phyloP scores from a whole-genome alignment of 2,113 vertebrate genomes.

The Athene cunicularia region DNA sequence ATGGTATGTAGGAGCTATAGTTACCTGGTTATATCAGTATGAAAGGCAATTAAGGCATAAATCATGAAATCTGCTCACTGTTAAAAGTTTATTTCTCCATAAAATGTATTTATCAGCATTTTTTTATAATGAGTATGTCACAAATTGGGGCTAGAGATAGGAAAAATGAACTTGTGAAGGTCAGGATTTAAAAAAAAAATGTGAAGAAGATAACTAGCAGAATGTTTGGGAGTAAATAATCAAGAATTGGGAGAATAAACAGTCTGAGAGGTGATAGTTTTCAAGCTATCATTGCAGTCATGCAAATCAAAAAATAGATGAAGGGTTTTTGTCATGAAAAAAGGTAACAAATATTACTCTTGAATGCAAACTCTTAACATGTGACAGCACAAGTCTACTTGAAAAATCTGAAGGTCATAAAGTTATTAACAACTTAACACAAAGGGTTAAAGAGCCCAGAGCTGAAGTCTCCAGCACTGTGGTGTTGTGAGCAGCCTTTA shows the following conservation, averaged over 20 bases:
- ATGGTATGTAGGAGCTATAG: background rate
- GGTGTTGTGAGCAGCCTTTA: background rate
- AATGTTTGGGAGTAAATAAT: background rate
- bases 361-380: background rate
- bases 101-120: background rate
- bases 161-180: slow-evolving; percentile 21
- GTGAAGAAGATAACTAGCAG: background rate
- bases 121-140: background rate
- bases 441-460: background rate
- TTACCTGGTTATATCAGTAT: background rate
- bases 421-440: background rate
- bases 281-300: background rate
- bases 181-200: background rate
- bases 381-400: background rate
- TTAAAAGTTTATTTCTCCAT: background rate
- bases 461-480: background rate
- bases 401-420: background rate
- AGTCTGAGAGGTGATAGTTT: background rate
- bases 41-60: background rate
- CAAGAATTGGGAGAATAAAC: background rate
- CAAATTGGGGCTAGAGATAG: background rate
- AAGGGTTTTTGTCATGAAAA: background rate
- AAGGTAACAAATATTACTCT: background rate
- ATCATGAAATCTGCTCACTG: background rate
- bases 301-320: background rate